Percentiles rank a stretch among this genome's conserved stretches.
phyloP scores from a whole-genome alignment of 2,888 invertebrate species.

The Galeopsomyia nigrocyanea region DNA sequence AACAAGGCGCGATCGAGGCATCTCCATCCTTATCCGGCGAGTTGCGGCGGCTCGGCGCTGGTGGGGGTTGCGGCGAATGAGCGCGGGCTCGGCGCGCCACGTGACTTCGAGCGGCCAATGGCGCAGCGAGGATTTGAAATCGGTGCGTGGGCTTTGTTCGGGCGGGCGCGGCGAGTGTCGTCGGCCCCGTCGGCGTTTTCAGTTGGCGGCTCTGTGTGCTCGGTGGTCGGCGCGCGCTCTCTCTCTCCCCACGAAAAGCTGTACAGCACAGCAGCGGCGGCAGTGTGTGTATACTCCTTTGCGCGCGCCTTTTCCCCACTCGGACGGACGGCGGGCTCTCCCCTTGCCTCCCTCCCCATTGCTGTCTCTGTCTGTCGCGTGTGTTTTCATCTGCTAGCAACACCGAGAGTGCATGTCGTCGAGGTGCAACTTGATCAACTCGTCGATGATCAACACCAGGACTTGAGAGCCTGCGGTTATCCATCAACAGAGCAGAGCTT shows the following conservation, averaged over 20 bases:
- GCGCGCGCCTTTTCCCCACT: constrained; percentile 40
- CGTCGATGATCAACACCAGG: constrained; percentile 52
- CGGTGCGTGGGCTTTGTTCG: constrained; percentile 69
- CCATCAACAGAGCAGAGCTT: constrained; percentile 49
- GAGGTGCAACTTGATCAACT: no score
- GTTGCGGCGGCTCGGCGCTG: background rate
- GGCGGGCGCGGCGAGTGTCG: constrained; percentile 65
- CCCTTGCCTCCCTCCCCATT: constrained; percentile 48
- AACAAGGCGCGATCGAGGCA: background rate
- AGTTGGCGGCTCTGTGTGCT: constrained; percentile 66
- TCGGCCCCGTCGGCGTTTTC: constrained; percentile 52
- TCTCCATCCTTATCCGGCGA: background rate
- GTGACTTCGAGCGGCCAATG: constrained; percentile 72
- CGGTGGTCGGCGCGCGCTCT: constrained; percentile 65
- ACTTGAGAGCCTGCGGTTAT: constrained; percentile 50
- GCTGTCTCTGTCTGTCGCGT: constrained; percentile 17
- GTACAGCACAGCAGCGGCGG: constrained; percentile 23
- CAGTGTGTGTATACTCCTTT: constrained; percentile 20
- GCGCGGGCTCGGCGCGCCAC: constrained; percentile 64
- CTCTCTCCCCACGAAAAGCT: constrained; percentile 59
- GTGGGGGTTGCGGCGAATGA: constrained; percentile 19
- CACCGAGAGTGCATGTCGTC: no score
- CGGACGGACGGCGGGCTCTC: background rate
- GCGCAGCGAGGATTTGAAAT: constrained; percentile 70
- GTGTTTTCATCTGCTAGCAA: background rate